Evolutionary conservation across 2,888 invertebrate genomes (phyloP).

Genomic region (Diaphora mendica): DNA sequence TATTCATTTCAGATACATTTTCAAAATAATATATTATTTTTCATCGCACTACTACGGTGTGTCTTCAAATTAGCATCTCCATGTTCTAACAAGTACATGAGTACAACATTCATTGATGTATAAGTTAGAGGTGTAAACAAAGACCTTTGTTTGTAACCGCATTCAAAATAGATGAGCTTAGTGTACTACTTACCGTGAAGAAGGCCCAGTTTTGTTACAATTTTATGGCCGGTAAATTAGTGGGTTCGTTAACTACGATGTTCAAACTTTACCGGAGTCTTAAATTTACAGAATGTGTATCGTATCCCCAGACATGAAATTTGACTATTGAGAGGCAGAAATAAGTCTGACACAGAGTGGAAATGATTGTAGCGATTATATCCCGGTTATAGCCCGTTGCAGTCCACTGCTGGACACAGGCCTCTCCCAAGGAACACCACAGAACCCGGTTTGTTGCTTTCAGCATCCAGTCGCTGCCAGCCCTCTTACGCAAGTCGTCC

Average conservation of each 20-base stretch:
- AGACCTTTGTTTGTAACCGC: slow-evolving; percentile 37
- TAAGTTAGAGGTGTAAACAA: slow-evolving; percentile 39
- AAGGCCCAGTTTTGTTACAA: slow-evolving; percentile 26
- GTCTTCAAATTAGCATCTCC: slow-evolving; percentile 27
- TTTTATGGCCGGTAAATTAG: slow-evolving; percentile 37
- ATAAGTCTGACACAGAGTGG: not conserved
- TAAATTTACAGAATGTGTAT: not conserved
- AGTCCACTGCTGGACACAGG: too few relatives aligned
- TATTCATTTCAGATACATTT: not conserved
- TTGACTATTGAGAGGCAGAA: not conserved
- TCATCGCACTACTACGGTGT: not conserved
- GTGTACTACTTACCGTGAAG: slow-evolving; percentile 25
- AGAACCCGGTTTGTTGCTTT: too few relatives aligned
- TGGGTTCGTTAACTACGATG: slow-evolving; percentile 10
- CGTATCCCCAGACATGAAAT: not conserved
- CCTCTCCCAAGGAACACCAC: too few relatives aligned
- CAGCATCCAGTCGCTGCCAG: too few relatives aligned
- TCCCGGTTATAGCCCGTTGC: too few relatives aligned
- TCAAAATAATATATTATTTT: not conserved
- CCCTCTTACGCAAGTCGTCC: too few relatives aligned
- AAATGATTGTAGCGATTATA: not conserved
- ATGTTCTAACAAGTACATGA: slow-evolving; percentile 39
- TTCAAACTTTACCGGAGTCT: slow-evolving; percentile 1
- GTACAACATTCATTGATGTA: slow-evolving; percentile 37
- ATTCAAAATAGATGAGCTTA: slow-evolving; percentile 37